These are phyloP conservation scores for Lycaena phlaeas DNA, from an alignment of 2,888 invertebrate genomes.

Conservation along the genomic window DNA sequence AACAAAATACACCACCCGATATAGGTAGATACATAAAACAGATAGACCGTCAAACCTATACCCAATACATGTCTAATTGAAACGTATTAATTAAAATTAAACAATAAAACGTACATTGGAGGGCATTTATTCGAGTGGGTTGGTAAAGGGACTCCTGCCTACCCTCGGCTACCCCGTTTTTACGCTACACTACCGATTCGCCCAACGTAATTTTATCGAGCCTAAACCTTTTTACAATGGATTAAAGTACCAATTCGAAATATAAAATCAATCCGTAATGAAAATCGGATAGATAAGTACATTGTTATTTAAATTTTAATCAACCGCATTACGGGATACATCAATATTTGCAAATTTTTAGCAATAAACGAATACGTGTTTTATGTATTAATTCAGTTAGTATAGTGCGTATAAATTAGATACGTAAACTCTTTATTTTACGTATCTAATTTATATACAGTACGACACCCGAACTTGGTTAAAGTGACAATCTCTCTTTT, in stretches of 20 bases:
- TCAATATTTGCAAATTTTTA: neutral
- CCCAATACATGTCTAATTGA: no score
- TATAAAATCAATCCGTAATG: neutral
- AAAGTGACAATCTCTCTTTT: no score
- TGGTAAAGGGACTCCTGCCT: neutral
- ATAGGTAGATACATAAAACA: no score
- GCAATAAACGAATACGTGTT: neutral
- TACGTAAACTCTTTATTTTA: no score
- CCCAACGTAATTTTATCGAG: slow-evolving; percentile 2
- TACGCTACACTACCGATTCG: neutral
- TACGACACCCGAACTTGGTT: no score
- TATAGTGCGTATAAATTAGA: no score
- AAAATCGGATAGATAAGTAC: slow-evolving; percentile 1
- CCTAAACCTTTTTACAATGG: slow-evolving; percentile 3
- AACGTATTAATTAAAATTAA: no score
- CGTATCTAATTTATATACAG: no score
- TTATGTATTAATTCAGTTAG: no score
- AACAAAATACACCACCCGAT: no score
- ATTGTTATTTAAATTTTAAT: slow-evolving; percentile 8
- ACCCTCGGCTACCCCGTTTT: neutral
- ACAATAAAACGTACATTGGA: no score
- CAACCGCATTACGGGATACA: neutral
- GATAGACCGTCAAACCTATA: no score
- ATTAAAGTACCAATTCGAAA: neutral
- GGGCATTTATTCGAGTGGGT: neutral